Evolutionary conservation across 1,140 invertebrate genomes (phyloP), one percentile per base, ranked within the genome.

Genomic region (Drosophila varians): DNA sequence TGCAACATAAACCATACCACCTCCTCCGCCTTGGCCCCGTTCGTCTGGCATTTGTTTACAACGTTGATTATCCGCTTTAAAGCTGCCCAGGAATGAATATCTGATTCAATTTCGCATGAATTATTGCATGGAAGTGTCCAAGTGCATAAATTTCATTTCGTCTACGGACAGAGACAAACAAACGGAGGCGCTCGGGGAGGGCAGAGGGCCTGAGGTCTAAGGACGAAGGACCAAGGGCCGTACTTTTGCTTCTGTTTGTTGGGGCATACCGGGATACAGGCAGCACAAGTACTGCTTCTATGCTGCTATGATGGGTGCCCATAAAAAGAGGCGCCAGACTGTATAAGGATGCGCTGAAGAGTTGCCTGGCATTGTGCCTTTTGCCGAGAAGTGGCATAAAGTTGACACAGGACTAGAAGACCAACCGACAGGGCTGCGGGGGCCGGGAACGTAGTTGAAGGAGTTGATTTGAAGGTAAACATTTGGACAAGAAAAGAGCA

Each of bases 51-150:
- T 56, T 83, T 82, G 77, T 65, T 87, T 88, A 77, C 79, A 74
- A 75, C 68, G 74, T 87, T 87, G 77, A 88, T 88, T 87, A 88
- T 87, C 83, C 83, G 49, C 58, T 83, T 87, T 77, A 87, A 87
- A 87, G 83, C 77, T 87, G 77, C 77, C 77, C 65, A 77, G 74
- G 65, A 74, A 88, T 87, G 84, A 77, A 88, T 88, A 89, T 88
- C 83, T 88, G 83, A 88, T 88, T 88, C 84, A 86, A 86, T 88
- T 89, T 89, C 76, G 77, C 84, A 88, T 88, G 83, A 88, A 88
- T 88, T 89, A 88, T 88, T 84, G 76, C 86, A 74, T 56, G 66
- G 65, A 84, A 88, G 79, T 82, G 83, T 88, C 83, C 84, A 78
- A 89, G 79, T 89, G 84, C 78, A 89, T 88, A 88, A 88, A 88